These are phyloP conservation scores for Malacoraja senta DNA, from an alignment of 2,797 vertebrate genomes.

Conservation along the genomic window DNA sequence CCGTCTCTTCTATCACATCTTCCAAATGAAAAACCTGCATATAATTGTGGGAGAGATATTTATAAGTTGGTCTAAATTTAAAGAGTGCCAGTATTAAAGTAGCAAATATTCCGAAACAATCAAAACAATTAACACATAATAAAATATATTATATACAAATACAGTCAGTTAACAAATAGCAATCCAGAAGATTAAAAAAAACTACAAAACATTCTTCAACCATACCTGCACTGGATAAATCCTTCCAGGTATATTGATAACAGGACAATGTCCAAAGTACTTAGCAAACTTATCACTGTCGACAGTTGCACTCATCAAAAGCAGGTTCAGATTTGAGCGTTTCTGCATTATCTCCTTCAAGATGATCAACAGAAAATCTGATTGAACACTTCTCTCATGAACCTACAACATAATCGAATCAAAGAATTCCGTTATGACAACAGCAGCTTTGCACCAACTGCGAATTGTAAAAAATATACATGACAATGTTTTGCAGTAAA, in stretches of 20 bases:
- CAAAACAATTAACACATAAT: not conserved
- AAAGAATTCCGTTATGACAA: not conserved
- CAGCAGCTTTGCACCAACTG: not conserved
- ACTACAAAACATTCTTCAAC: not conserved
- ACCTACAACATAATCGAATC: conserved; percentile 61
- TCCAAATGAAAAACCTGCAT: conserved; percentile 83
- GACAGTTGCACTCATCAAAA: conserved; percentile 95
- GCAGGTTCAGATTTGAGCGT: conserved; percentile 78
- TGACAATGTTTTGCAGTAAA: not conserved
- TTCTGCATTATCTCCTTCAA: conserved; percentile 80
- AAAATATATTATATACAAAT: not conserved
- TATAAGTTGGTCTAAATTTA: not conserved
- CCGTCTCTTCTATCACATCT: conserved; percentile 82
- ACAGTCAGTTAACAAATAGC: not conserved
- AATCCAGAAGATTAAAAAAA: not conserved
- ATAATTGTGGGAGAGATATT: conserved; percentile 36
- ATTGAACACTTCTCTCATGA: conserved; percentile 93
- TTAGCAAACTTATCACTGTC: conserved; percentile 87
- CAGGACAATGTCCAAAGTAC: conserved; percentile 89
- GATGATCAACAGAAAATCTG: conserved; percentile 88
- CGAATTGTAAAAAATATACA: not conserved
- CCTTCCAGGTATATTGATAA: conserved; percentile 82
- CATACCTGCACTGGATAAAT: conserved; percentile 87
- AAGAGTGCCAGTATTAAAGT: no score
- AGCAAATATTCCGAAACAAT: not conserved